Evolutionary conservation across 2,888 invertebrate genomes (phyloP), one percentile per base, ranked within the genome.

Genomic region (Timema podura): DNA sequence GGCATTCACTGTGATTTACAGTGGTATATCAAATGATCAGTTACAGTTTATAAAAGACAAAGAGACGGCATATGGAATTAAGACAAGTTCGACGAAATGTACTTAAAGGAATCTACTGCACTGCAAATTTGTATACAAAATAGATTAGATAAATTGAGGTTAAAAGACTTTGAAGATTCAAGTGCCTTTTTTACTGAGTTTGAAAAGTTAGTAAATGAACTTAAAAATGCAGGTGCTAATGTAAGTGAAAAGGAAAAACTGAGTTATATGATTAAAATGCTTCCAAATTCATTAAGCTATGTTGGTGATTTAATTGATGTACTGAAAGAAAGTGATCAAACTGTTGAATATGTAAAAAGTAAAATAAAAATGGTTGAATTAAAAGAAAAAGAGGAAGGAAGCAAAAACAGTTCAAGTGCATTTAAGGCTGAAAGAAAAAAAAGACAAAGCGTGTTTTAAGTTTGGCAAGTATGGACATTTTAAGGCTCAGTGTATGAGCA

Each of bases 391-490:
- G 30, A 30, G 30, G 30, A 30, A 30, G 30, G 30, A 30, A 30
- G 3, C 30, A 30, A 30, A 30, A 30, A 51, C n/a, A 1, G n/a
- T 51, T 5, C 11, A 1, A 1, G 51, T 51, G n/a, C n/a, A n/a
- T n/a, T 51, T 11, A 51, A 51, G 51, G n/a, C 1, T 51, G 51
- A 51, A 51, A 51, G 51, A 51, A 51, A 51, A n/a, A n/a, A 51
- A 51, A n/a, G 51, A 51, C 51, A 51, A n/a, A 51, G 51, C 51
- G 51, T 51, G 49, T 51, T 51, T 51, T 30, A 30, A 30, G 30
- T 30, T 1, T 30, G 30, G 30, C 30, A 30, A 30, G 3, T 30
- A 30, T 1, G 30, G 30, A 30, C 1, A 30, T 30, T 30, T 30
- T n/a, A 51, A 51, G 5, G 51, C 51, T 2, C 51, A 51, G 51